phyloP scores from a whole-genome alignment of 1,140 invertebrate species.

The Lithobius niger region DNA sequence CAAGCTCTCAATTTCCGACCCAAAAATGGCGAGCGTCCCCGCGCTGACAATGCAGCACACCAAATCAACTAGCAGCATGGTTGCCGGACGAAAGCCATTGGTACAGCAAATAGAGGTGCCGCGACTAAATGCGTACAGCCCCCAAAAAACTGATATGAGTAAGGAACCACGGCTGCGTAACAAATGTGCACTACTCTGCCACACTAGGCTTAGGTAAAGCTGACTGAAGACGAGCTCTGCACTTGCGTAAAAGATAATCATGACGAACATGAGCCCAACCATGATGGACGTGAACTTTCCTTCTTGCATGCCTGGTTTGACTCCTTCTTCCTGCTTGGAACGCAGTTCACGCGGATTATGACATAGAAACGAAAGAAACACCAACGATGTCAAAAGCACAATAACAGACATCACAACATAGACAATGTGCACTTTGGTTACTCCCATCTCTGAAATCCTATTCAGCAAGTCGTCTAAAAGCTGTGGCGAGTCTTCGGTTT shows the following conservation, averaged over 20 bases:
- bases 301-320: slow-evolving; percentile 1
- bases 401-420: slow-evolving; percentile 34
- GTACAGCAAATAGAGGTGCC: slow-evolving; percentile 34
- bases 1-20: slow-evolving; percentile 21
- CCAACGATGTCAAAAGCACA: slow-evolving; percentile 29
- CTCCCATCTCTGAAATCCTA: slow-evolving; percentile 23
- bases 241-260: slow-evolving; percentile 36
- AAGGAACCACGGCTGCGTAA: slow-evolving; percentile 27
- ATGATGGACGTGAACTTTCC: slow-evolving; percentile 21
- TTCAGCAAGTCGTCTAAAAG: slow-evolving; percentile 17
- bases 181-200: slow-evolving; percentile 24
- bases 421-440: slow-evolving; percentile 35
- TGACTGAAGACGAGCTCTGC: slow-evolving; percentile 37
- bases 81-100: slow-evolving; percentile 26
- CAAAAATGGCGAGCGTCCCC: slow-evolving; percentile 28
- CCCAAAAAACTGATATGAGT: slow-evolving; percentile 37
- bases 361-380: slow-evolving; percentile 34
- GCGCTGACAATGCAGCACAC: slow-evolving; percentile 28
- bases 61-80: slow-evolving; percentile 31
- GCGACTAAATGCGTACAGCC: slow-evolving; percentile 33
- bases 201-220: slow-evolving; percentile 31
- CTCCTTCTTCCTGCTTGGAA: slow-evolving; percentile 21
- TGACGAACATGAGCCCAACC: slow-evolving; percentile 30
- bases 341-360: slow-evolving; percentile 25
- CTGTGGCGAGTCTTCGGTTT: slow-evolving; percentile 16